Conservation (phyloP, 64 coral and sea anemone genomes). For the Acropora yongei region DNA sequence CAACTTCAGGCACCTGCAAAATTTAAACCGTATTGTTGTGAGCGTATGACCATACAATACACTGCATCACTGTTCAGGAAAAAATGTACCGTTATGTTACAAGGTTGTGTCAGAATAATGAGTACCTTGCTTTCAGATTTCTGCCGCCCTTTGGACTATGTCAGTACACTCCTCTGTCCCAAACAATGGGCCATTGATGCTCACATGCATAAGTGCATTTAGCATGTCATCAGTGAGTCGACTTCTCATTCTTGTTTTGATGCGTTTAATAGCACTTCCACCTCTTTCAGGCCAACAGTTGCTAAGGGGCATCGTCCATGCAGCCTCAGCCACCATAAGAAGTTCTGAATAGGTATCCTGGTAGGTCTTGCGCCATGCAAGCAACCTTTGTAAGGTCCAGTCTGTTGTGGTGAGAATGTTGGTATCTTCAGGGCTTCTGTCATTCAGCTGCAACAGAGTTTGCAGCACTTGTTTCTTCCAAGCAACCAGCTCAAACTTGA, state of each 20-base stretch:
- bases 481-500: constrained; percentile 48
- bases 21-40: constrained; percentile 55
- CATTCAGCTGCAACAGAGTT: constrained; percentile 46
- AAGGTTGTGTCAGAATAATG: constrained; percentile 46
- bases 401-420: constrained; percentile 52
- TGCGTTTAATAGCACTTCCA: too few relatives aligned
- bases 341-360: constrained; percentile 52
- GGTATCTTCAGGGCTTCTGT: constrained; percentile 48
- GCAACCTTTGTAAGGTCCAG: constrained; percentile 49
- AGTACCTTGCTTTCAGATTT: constrained; percentile 55
- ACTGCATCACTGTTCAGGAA: constrained; percentile 42
- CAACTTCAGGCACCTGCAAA: constrained; percentile 51
- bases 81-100: constrained; percentile 31
- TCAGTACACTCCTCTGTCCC: constrained; percentile 21
- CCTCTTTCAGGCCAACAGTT: constrained; percentile 39
- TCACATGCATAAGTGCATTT: constrained; percentile 22
- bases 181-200: background rate
- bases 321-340: constrained; percentile 39
- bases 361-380: constrained; percentile 18
- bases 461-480: constrained; percentile 50
- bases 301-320: constrained; percentile 44
- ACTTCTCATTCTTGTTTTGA: constrained; percentile 28
- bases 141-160: constrained; percentile 48
- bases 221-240: constrained; percentile 39
- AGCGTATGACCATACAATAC: constrained; percentile 43